These are phyloP conservation scores for Charaxes varanes DNA, from an alignment of 1,140 invertebrate species.

Conservation along the genomic window DNA sequence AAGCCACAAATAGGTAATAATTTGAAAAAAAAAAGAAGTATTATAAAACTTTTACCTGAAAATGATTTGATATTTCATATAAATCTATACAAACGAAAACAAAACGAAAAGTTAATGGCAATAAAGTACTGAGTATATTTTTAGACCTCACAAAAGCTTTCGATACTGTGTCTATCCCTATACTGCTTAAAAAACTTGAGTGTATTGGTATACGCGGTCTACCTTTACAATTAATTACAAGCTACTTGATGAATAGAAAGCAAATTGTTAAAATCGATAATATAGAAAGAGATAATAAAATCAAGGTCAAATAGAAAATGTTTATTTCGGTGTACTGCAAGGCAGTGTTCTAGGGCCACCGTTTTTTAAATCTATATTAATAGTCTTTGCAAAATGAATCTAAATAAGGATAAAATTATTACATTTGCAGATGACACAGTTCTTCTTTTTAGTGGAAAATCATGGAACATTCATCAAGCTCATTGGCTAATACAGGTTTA, in stretches of 20 bases:
- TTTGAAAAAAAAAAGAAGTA: no score
- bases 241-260: not conserved
- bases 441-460: conserved; percentile 1
- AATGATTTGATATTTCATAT: no score
- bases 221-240: not conserved
- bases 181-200: not conserved
- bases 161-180: no score
- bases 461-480: not conserved
- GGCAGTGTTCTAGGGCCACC: conserved; percentile 6
- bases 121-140: not conserved
- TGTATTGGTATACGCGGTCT: not conserved
- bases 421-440: conserved; percentile 11
- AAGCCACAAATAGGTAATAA: no score
- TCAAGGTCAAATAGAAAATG: not conserved
- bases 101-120: not conserved
- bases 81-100: no score
- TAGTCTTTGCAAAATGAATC: not conserved
- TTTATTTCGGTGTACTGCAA: conserved; percentile 1
- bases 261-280: not conserved
- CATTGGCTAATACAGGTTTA: conserved; percentile 3
- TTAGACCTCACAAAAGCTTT: no score
- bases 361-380: conserved; percentile 11
- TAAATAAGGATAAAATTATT: conserved; percentile 1
- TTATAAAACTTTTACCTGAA: no score
- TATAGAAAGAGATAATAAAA: no score